These are phyloP conservation scores for Drosophila pseudoobscura DNA, from an alignment of 1,140 invertebrate genomes.

Conservation along the genomic window DNA sequence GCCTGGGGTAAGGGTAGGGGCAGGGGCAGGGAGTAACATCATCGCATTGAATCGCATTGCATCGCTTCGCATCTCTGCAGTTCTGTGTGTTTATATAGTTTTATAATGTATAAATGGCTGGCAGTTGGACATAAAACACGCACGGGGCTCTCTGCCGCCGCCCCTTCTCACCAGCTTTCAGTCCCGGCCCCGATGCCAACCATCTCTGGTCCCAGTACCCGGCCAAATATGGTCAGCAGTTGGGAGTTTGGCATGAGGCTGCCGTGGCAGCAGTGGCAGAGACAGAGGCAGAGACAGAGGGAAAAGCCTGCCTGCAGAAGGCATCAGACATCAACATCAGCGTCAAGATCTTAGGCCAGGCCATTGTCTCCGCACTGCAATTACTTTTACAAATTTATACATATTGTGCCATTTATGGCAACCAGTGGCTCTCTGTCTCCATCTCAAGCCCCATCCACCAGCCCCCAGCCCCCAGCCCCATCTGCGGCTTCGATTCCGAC, in stretches of 20 bases:
- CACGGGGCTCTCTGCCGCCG: conserved; percentile 45
- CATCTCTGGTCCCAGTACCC: conserved; percentile 56
- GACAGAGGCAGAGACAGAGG: background rate
- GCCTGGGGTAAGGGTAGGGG: background rate
- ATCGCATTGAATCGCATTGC: conserved; percentile 12
- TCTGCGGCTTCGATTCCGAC: background rate
- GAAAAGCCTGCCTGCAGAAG: background rate
- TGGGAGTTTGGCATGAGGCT: conserved; percentile 21
- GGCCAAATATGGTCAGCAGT: conserved; percentile 66
- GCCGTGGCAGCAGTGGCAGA: background rate
- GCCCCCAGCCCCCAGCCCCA: background rate
- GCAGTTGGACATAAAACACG: conserved; percentile 81
- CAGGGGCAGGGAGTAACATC: conserved; percentile 21
- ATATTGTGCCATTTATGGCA: conserved; percentile 80
- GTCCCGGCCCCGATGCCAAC: conserved; percentile 10
- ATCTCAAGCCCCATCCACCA: background rate
- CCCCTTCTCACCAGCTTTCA: no score
- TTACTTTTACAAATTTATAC: conserved; percentile 83
- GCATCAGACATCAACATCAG: conserved; percentile 30
- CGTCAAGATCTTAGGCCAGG: conserved; percentile 53
- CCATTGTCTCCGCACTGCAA: conserved; percentile 72
- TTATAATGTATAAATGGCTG: conserved; percentile 81
- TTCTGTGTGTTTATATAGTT: conserved; percentile 68
- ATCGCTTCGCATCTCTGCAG: conserved; percentile 29
- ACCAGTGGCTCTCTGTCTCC: conserved; percentile 61